Evolutionary conservation across 2,888 invertebrate genomes (phyloP).

Genomic region (Meiosimyza decipiens): DNA sequence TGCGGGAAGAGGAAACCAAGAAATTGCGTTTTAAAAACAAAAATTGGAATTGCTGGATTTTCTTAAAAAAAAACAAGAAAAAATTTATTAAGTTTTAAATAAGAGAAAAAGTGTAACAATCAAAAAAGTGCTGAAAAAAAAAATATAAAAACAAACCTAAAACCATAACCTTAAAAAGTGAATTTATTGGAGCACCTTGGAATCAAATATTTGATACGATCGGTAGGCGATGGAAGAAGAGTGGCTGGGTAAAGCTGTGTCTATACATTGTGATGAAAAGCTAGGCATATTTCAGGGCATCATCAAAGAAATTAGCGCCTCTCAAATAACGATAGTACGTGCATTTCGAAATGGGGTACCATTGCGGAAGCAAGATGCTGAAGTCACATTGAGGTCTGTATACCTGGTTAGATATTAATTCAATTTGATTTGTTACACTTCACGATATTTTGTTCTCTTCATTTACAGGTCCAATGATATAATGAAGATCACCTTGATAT

Average conservation of each 20-base stretch:
- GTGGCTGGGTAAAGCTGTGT: slow-evolving; percentile 81
- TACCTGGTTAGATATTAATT: neutral
- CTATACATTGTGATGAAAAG: slow-evolving; percentile 82
- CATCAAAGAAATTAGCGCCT: slow-evolving; percentile 79
- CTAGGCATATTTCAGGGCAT: slow-evolving; percentile 82
- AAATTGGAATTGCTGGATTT: neutral
- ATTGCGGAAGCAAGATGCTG: slow-evolving; percentile 69
- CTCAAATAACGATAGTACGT: slow-evolving; percentile 79
- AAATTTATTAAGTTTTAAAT: neutral
- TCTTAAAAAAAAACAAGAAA: neutral
- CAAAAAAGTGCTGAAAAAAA: neutral
- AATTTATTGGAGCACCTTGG: slow-evolving; percentile 7
- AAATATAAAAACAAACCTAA: neutral
- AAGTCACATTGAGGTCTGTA: slow-evolving; percentile 73
- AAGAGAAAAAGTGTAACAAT: neutral
- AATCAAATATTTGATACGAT: slow-evolving; percentile 11
- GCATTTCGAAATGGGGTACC: slow-evolving; percentile 83
- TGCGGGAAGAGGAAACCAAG: slow-evolving; percentile 7
- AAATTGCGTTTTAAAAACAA: slow-evolving; percentile 27
- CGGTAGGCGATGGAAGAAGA: slow-evolving; percentile 53
- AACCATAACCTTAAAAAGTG: slow-evolving; percentile 13
- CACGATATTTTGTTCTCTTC: slow-evolving; percentile 29
- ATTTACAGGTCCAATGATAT: slow-evolving; percentile 71
- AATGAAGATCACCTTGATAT: slow-evolving; percentile 79
- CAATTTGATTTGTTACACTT: neutral